These are phyloP conservation scores for Acrocephalus kingi DNA, from an alignment of 2,113 vertebrate species.

Conservation along the genomic window DNA sequence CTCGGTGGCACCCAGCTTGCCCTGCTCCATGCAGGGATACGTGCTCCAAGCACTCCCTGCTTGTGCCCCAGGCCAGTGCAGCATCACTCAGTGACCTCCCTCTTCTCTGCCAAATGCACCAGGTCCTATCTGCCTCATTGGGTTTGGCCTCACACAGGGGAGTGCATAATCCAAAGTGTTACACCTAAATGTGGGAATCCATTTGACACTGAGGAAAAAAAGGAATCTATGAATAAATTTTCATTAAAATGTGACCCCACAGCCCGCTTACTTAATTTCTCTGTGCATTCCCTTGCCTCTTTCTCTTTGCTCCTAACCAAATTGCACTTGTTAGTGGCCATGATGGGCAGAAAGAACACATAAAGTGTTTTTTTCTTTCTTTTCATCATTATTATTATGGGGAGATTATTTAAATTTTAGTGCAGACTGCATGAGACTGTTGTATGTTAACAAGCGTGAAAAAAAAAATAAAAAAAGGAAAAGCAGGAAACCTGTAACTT, in stretches of 20 bases:
- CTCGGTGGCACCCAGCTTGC: background rate
- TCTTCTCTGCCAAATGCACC: background rate
- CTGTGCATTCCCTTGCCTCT: background rate
- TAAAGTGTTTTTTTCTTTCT: background rate
- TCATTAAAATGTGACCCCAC: slow-evolving; percentile 32
- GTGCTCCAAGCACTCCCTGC: background rate
- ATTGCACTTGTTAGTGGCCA: background rate
- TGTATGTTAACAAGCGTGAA: background rate
- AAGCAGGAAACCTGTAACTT: too few species aligned
- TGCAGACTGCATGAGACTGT: background rate
- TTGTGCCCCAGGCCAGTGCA: background rate
- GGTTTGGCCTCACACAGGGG: background rate
- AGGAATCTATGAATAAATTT: slow-evolving; percentile 22
- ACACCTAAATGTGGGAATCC: background rate
- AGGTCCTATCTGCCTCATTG: background rate
- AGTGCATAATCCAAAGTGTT: background rate
- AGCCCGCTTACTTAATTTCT: background rate
- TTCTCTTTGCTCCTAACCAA: background rate
- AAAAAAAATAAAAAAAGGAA: too few species aligned
- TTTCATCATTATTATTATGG: background rate
- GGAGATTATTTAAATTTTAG: background rate
- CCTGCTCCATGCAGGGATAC: background rate
- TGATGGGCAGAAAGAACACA: background rate
- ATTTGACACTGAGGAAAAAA: background rate
- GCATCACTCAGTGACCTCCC: accelerated